phyloP scores from a whole-genome alignment of 2,113 vertebrate species.

The Oenanthe oenanthe region DNA sequence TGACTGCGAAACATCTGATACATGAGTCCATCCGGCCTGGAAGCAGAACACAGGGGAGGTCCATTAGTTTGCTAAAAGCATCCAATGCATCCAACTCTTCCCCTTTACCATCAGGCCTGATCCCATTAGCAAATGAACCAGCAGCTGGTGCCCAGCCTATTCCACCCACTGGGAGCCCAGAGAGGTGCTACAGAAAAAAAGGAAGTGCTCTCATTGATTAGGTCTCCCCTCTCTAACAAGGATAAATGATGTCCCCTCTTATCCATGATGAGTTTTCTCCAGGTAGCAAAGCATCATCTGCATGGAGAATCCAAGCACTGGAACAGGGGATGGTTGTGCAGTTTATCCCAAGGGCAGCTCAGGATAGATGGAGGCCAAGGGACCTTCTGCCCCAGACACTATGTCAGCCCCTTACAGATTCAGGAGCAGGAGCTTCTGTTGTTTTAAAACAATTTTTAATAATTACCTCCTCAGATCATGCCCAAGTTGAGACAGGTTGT shows the following conservation, averaged over 20 bases:
- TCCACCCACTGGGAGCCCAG: background rate
- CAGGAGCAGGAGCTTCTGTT: background rate
- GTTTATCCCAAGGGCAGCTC: background rate
- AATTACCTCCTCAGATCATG: background rate
- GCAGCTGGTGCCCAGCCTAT: background rate
- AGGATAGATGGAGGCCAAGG: background rate
- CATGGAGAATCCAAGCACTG: rapidly evolving
- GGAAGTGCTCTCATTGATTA: background rate
- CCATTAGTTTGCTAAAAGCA: background rate
- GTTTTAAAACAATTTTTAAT: background rate
- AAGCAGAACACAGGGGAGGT: background rate
- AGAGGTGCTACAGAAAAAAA: background rate
- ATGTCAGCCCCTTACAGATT: background rate
- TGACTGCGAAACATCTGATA: constrained; percentile 97
- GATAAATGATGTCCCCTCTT: background rate
- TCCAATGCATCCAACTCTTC: background rate
- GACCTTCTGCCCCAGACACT: background rate
- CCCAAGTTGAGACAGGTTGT: background rate
- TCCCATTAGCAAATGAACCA: background rate
- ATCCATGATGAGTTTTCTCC: background rate
- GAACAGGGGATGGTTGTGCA: background rate
- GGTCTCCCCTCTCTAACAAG: background rate
- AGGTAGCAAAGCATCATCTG: background rate
- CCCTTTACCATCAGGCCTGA: background rate
- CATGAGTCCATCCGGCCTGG: constrained; percentile 93